Percentiles rank a stretch among this genome's conserved stretches.
Conservation (phyloP, 2,113 vertebrate genomes). For the Sturnus vulgaris region DNA sequence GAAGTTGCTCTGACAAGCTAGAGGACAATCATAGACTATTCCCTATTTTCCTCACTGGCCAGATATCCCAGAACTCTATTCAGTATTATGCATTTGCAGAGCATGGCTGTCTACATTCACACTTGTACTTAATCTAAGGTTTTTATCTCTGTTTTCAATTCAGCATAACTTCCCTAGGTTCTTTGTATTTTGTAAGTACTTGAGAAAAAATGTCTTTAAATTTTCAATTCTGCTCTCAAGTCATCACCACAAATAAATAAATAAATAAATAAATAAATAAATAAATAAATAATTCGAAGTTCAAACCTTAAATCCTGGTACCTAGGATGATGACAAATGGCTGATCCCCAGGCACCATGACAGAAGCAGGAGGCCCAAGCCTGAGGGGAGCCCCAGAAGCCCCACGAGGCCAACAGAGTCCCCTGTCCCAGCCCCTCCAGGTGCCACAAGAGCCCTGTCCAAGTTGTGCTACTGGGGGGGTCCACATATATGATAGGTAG, state of each 20-base stretch:
- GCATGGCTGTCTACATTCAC: not conserved
- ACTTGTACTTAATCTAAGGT: not conserved
- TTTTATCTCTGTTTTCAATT: not conserved
- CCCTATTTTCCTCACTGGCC: not conserved
- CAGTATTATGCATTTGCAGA: not conserved
- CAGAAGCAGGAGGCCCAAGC: not conserved
- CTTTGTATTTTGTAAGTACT: not conserved
- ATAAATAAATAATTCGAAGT: not conserved
- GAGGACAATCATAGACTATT: not conserved
- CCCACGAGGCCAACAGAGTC: fast-evolving
- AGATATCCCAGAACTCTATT: not conserved
- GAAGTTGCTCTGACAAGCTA: not conserved
- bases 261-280: no score
- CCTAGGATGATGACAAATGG: not conserved
- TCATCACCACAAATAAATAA: not conserved
- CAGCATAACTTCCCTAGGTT: not conserved
- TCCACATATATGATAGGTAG: fast-evolving
- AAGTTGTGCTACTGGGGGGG: not conserved
- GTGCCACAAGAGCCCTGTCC: not conserved
- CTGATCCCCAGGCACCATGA: not conserved
- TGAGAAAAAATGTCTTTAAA: not conserved
- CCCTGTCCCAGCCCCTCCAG: not conserved
- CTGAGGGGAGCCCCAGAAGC: not conserved
- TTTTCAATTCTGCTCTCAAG: not conserved
- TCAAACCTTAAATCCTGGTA: not conserved